Evolutionary conservation across 2,888 invertebrate genomes (phyloP).

Genomic region (Melitaea athalia): DNA sequence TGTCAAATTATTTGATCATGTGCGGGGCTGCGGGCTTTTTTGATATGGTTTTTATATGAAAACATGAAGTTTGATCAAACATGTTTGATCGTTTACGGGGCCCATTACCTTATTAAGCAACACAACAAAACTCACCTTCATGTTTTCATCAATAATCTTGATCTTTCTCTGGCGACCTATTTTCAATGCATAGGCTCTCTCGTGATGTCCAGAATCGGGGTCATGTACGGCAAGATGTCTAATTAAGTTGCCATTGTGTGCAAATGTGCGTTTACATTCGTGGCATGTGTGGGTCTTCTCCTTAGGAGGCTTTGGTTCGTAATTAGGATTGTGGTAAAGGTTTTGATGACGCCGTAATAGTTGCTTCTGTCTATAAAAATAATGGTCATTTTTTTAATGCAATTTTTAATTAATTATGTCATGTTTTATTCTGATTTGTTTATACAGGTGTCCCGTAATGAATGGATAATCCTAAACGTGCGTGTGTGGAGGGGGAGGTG

Average conservation of each 20-base stretch:
- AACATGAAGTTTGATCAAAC: too few relatives aligned
- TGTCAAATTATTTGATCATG: too few relatives aligned
- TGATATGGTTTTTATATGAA: too few relatives aligned
- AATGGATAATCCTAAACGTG: too few relatives aligned
- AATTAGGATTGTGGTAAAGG: conserved; percentile 95
- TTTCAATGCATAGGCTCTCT: conserved; percentile 88
- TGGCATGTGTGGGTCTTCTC: conserved; percentile 96
- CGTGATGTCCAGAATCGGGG: conserved; percentile 89
- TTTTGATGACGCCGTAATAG: conserved; percentile 94
- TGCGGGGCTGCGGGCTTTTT: too few relatives aligned
- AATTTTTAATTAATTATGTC: not conserved
- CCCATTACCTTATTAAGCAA: too few relatives aligned
- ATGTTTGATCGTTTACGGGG: too few relatives aligned
- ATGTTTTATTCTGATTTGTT: too few relatives aligned
- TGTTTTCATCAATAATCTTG: conserved; percentile 81
- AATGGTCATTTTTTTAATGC: not conserved
- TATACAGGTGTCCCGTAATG: too few relatives aligned
- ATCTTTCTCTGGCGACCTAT: conserved; percentile 90
- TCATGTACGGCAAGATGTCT: conserved; percentile 96
- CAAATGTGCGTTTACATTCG: conserved; percentile 87
- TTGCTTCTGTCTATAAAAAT: conserved; percentile 90
- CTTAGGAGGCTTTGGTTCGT: conserved; percentile 92
- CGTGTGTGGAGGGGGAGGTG: too few relatives aligned
- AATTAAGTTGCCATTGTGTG: conserved; percentile 95
- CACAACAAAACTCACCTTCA: conserved; percentile 51